Evolutionary conservation across 2,113 vertebrate species (phyloP).

Genomic region (Motacilla tschutschensis): DNA sequence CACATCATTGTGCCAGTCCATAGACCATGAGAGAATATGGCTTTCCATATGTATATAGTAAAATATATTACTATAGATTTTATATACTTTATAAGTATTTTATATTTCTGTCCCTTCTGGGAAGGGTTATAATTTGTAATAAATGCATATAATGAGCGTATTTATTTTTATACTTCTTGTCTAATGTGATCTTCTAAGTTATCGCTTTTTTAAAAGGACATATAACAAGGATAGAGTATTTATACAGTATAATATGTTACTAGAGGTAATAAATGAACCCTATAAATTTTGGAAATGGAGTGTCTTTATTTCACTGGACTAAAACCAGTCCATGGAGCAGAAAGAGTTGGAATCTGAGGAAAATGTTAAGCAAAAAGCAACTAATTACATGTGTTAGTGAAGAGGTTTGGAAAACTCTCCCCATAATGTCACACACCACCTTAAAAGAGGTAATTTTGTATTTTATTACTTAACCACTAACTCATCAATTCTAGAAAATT

Average conservation of each 20-base stretch:
- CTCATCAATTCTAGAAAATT: background rate
- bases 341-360: conserved; percentile 2
- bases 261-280: conserved; percentile 83
- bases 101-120: conserved; percentile 85
- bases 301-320: conserved; percentile 51
- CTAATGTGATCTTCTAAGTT: conserved; percentile 92
- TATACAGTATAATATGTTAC: conserved; percentile 92
- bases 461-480: conserved; percentile 38
- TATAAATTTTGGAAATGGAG: conserved; percentile 64
- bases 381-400: background rate
- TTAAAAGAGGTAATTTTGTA: background rate
- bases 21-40: conserved; percentile 75
- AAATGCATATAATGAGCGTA: conserved; percentile 84
- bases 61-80: conserved; percentile 74
- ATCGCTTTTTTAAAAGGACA: conserved; percentile 94
- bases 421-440: background rate
- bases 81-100: conserved; percentile 96
- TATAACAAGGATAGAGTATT: conserved; percentile 98
- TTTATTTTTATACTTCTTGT: conserved; percentile 99
- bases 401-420: background rate
- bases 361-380: background rate
- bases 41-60: conserved; percentile 79
- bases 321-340: background rate
- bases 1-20: conserved; percentile 71
- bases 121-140: conserved; percentile 88